These are phyloP conservation scores for Amaurobius ferox DNA, from an alignment of 2,888 invertebrate species.

Conservation along the genomic window DNA sequence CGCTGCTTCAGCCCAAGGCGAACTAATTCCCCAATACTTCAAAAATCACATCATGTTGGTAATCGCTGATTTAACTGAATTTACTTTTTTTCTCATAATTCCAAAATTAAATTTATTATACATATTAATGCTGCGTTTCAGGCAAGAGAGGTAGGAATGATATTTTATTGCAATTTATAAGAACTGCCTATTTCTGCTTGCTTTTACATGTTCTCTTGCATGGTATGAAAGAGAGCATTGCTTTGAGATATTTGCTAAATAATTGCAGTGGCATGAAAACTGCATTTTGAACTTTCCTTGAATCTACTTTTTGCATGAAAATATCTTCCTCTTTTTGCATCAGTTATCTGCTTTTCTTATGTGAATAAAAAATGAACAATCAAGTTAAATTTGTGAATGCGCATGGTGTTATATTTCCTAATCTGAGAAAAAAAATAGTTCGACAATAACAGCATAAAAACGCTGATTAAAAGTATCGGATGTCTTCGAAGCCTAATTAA, in stretches of 20 bases:
- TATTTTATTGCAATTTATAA: slow-evolving; percentile 7
- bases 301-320: background rate
- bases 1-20: no score
- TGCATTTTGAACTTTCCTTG: background rate
- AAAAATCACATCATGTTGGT: background rate
- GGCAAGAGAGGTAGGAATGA: slow-evolving; percentile 36
- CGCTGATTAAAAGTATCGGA: no score
- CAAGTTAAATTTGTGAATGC: no score
- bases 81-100: background rate
- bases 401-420: no score
- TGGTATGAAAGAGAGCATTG: background rate
- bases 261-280: slow-evolving; percentile 9
- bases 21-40: no score
- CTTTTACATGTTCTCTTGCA: background rate
- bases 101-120: slow-evolving; percentile 14
- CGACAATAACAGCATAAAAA: no score
- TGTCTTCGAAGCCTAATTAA: no score
- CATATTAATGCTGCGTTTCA: slow-evolving; percentile 38
- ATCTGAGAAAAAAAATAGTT: no score
- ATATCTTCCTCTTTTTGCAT: background rate
- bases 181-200: slow-evolving; percentile 17
- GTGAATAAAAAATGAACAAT: no score
- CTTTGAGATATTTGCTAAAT: background rate
- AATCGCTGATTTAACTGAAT: background rate
- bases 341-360: no score